These are phyloP conservation scores for Ormia ochracea DNA, from an alignment of 2,888 invertebrate genomes.

Conservation along the genomic window DNA sequence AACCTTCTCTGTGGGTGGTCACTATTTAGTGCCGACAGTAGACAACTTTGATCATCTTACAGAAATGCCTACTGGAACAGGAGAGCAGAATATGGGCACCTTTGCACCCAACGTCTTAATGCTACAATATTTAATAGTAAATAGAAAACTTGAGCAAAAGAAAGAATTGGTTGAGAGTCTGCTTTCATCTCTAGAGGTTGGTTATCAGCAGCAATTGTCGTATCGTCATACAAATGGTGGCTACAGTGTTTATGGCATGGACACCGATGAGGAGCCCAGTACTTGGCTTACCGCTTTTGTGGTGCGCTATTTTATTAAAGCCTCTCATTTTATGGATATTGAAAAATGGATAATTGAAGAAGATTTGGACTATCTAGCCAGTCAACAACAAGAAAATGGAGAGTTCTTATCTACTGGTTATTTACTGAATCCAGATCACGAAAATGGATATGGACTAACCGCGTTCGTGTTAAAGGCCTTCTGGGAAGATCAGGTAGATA, in stretches of 20 bases:
- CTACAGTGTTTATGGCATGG: conserved; percentile 85
- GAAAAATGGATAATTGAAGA: conserved; percentile 22
- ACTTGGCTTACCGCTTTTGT: conserved; percentile 91
- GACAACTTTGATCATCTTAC: conserved; percentile 85
- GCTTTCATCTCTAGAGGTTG: conserved; percentile 76
- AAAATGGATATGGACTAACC: conserved; percentile 84
- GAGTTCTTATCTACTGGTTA: conserved; percentile 82
- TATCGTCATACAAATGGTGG: conserved; percentile 85
- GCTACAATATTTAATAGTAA: conserved; percentile 86
- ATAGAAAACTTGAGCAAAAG: neutral
- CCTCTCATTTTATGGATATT: conserved; percentile 81
- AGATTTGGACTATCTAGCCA: conserved; percentile 31
- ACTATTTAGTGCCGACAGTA: conserved; percentile 78
- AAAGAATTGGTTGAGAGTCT: conserved; percentile 75
- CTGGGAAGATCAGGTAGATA: conserved; percentile 80
- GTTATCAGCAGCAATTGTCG: conserved; percentile 85
- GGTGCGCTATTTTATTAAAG: conserved; percentile 85
- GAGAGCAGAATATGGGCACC: conserved; percentile 94
- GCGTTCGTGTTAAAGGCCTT: conserved; percentile 86
- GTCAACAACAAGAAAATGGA: conserved; percentile 8
- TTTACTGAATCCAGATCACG: conserved; percentile 77
- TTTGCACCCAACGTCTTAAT: conserved; percentile 93
- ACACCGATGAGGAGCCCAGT: conserved; percentile 81
- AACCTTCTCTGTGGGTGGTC: conserved; percentile 78
- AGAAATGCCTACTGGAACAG: conserved; percentile 90